phyloP scores from a whole-genome alignment of 2,797 vertebrate species.

The Chelmon rostratus region DNA sequence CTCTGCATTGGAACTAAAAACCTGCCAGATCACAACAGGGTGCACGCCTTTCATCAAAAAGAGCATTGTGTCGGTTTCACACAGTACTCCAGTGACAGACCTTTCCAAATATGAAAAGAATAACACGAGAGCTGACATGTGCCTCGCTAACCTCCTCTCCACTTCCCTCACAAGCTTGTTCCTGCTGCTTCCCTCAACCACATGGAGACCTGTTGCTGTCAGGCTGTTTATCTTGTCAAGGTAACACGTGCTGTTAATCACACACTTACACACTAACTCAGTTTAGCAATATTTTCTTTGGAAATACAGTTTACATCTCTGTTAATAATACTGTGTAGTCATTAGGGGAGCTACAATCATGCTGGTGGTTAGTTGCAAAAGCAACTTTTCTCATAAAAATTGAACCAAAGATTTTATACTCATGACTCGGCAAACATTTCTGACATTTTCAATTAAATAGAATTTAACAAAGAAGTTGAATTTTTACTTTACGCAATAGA shows the following conservation, averaged over 20 bases:
- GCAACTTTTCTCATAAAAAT: background rate
- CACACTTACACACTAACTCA: slow-evolving; percentile 2
- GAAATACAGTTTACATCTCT: background rate
- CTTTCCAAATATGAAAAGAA: slow-evolving; percentile 62
- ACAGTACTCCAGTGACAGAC: slow-evolving; percentile 57
- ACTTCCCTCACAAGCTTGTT: slow-evolving; percentile 14
- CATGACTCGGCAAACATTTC: background rate
- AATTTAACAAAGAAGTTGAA: background rate
- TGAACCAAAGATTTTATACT: background rate
- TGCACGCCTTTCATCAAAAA: slow-evolving; percentile 31
- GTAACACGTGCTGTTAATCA: slow-evolving; percentile 44
- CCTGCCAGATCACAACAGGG: slow-evolving; percentile 38
- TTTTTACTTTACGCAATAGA: too few species aligned
- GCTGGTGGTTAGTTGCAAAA: background rate
- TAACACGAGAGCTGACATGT: slow-evolving; percentile 56
- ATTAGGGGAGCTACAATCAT: background rate
- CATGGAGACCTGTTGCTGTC: slow-evolving; percentile 26
- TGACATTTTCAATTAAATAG: background rate
- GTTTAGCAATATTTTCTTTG: background rate
- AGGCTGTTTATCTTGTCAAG: slow-evolving; percentile 43
- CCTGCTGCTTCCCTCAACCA: slow-evolving; percentile 32
- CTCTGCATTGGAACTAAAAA: slow-evolving; percentile 40
- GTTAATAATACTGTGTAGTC: background rate
- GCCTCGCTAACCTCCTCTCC: slow-evolving; percentile 39
- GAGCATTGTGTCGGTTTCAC: slow-evolving; percentile 43